Conservation (phyloP, 2,113 vertebrate genomes). For the Parus major region DNA sequence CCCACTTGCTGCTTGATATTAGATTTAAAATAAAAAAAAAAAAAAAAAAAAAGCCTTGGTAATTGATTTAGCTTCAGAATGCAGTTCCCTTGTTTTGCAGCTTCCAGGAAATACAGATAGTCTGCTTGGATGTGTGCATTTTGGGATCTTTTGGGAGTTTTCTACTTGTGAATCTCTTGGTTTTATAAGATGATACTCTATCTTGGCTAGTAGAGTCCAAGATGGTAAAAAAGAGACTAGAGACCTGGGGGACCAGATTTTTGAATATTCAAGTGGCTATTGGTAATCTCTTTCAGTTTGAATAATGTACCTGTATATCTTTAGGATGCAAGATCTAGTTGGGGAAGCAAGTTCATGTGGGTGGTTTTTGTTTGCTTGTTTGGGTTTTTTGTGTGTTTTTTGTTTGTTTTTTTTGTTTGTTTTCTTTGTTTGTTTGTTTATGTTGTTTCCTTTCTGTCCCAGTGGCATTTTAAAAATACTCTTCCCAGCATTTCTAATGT, state of each 20-base stretch:
- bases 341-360: neutral
- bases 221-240: neutral
- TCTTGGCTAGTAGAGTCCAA: neutral
- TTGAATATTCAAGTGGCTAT: neutral
- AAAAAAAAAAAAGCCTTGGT: neutral
- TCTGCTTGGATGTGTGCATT: neutral
- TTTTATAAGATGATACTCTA: neutral
- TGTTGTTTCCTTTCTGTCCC: neutral
- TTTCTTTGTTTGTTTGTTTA: neutral
- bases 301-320: neutral
- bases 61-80: neutral
- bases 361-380: neutral
- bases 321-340: neutral
- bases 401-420: neutral
- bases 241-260: neutral
- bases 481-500: neutral
- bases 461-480: neutral
- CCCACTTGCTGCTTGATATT: neutral
- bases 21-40: neutral
- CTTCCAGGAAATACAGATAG: neutral
- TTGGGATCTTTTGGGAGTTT: neutral
- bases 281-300: neutral
- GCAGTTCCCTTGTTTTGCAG: neutral
- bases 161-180: neutral
- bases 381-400: neutral